These are phyloP conservation scores for Tichodroma muraria DNA, from an alignment of 2,113 vertebrate genomes.

Conservation along the genomic window DNA sequence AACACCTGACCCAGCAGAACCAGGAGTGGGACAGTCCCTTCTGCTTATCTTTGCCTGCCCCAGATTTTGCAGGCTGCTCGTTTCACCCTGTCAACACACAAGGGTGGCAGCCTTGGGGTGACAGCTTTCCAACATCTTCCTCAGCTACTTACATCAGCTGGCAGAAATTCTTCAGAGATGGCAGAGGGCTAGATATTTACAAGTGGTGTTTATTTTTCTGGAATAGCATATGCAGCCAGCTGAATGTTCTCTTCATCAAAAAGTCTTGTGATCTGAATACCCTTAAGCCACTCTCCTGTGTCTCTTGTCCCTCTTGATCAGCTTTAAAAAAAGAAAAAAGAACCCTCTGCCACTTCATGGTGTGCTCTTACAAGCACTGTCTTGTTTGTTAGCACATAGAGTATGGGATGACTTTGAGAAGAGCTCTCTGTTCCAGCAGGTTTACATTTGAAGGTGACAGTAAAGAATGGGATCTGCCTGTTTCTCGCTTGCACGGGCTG, in stretches of 20 bases:
- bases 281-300: neutral
- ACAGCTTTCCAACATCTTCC: neutral
- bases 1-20: neutral
- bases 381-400: slow-evolving; percentile 6
- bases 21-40: neutral
- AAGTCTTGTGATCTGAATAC: neutral
- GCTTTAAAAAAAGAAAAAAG: neutral
- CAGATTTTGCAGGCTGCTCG: neutral
- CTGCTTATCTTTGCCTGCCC: neutral
- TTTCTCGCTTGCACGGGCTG: neutral
- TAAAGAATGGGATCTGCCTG: slow-evolving; percentile 3
- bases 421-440: slow-evolving; percentile 14
- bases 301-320: neutral
- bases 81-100: neutral
- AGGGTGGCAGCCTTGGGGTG: neutral
- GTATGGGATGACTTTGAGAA: neutral
- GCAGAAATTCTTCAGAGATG: neutral
- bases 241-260: neutral
- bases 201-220: neutral
- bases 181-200: neutral
- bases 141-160: neutral
- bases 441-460: slow-evolving; percentile 23
- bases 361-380: neutral
- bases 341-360: neutral
- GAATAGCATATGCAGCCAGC: neutral